Evolutionary conservation across 1,140 invertebrate genomes (phyloP).

Genomic region (Kradibia gibbosae): DNA sequence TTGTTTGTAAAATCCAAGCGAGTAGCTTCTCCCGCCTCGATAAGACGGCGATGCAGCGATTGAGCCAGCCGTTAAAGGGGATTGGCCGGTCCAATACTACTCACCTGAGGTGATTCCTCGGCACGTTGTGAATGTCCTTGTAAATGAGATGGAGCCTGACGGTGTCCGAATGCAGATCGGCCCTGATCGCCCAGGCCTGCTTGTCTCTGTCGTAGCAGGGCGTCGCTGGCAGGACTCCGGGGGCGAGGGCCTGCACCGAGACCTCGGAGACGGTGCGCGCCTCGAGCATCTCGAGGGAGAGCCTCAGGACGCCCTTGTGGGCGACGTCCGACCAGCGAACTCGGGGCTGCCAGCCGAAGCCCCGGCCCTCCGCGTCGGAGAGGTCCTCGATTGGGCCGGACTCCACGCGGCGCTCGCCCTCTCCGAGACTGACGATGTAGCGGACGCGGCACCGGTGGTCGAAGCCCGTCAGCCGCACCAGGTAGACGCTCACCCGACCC

Average conservation of each 20-base stretch:
- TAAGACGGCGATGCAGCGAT: no score
- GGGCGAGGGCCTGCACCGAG: conserved; percentile 70
- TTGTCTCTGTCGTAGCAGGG: conserved; percentile 90
- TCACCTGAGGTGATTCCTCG: conserved; percentile 83
- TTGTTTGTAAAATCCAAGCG: no score
- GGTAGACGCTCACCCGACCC: conserved; percentile 75
- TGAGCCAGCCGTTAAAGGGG: no score
- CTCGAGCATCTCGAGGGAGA: conserved; percentile 84
- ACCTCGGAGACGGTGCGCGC: conserved; percentile 84
- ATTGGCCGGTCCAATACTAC: no score
- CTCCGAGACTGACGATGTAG: conserved; percentile 83
- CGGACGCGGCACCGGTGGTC: conserved; percentile 85
- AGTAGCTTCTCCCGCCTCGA: no score
- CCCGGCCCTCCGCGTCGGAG: conserved; percentile 82
- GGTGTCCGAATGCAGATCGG: conserved; percentile 85
- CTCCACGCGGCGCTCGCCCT: conserved; percentile 81
- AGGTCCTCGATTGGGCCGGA: conserved; percentile 86
- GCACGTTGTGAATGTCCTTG: conserved; percentile 89
- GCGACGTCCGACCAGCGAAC: conserved; percentile 76
- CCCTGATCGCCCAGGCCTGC: conserved; percentile 86
- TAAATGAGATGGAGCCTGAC: conserved; percentile 86
- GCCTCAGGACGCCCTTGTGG: conserved; percentile 76
- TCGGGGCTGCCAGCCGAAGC: conserved; percentile 82
- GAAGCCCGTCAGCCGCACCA: conserved; percentile 85
- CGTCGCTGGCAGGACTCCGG: conserved; percentile 72